Base-by-base conservation (phyloP, 2,797 vertebrate species). In the Liasis olivaceus region DNA sequence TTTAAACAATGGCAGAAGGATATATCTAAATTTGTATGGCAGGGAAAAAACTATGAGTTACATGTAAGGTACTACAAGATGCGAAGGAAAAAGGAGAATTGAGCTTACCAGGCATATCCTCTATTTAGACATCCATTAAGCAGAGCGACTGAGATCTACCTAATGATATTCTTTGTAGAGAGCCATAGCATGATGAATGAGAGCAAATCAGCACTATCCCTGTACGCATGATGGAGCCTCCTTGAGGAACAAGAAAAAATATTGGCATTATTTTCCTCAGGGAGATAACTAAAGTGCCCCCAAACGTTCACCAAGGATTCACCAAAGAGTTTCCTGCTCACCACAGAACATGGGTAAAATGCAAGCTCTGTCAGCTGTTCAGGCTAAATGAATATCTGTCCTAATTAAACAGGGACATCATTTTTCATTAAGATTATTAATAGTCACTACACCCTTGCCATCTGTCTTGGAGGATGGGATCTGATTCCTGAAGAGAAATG, bases 261-360 rank as follows among this genome's bases (percentile, higher is more conserved):
- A 86, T 89, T 88, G 77, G 5, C 90, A 89, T 87, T 36, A 1
- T n/a, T 90, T 20, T 93, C 24, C 91, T 93, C 87, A 64, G 47
- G 89, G 89, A 86, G 42, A 97, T 97, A 98, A 98, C 97, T 98
- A 69, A 91, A 84, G 31, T 47, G 66, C 17, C 28, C 63, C 84
- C 14, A 86, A 89, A 89, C 31, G 62, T 69, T 89, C 51, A 63
- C 51, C 62, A 84, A 87, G 81, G 81, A 26, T 60, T 59, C 81
- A 85, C 77, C 85, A 69, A 77, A 85, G 62, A 85, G 56, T 59
- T 92, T 87, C 59, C 47, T 92, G 86, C 58, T 89, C 47, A 89
- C 47, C 11, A 13, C 89, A 87, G 85, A 64, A 89, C 20, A 31
- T 93, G 58, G 64, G 63, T n/a, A 77, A 58, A 14, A 93, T 87